Conservation (phyloP, 2,888 invertebrate genomes). For the Sthenelais limicola region DNA sequence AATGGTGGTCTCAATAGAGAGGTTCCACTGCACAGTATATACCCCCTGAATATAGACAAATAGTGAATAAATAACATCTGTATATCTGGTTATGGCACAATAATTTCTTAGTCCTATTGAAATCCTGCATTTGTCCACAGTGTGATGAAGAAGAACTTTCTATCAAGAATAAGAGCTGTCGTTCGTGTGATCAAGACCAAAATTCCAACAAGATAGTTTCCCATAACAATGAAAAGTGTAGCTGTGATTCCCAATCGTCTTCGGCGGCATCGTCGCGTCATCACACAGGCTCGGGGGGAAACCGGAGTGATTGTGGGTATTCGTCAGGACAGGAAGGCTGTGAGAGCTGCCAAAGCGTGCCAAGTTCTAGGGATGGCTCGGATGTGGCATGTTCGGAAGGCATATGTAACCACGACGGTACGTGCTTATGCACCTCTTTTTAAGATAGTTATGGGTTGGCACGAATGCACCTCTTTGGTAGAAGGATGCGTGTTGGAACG, state of each 20-base stretch:
- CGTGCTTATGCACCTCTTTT: too few relatives aligned
- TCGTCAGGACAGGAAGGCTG: slow-evolving; percentile 83
- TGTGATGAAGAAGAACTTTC: slow-evolving; percentile 32
- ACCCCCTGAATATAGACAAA: too few relatives aligned
- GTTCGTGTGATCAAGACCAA: not conserved
- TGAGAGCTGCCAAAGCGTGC: slow-evolving; percentile 81
- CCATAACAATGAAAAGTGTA: not conserved
- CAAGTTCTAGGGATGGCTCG: slow-evolving; percentile 90
- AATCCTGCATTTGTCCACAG: not conserved
- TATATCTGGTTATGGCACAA: too few relatives aligned
- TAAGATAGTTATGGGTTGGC: too few relatives aligned
- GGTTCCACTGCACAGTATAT: too few relatives aligned
- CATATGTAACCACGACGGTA: slow-evolving; percentile 83
- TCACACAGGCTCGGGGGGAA: slow-evolving; percentile 23
- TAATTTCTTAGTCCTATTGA: not conserved
- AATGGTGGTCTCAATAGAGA: too few relatives aligned
- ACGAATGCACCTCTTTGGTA: too few relatives aligned
- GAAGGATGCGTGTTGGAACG: too few relatives aligned
- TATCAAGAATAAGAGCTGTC: slow-evolving; percentile 3
- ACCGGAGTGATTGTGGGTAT: slow-evolving; percentile 85
- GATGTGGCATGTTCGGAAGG: slow-evolving; percentile 92
- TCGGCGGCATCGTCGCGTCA: not conserved
- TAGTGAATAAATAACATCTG: too few relatives aligned
- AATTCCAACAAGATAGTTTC: slow-evolving; percentile 12
- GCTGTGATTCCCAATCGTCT: slow-evolving; percentile 1